These are phyloP conservation scores for Plutella xylostella DNA, from an alignment of 2,888 invertebrate species.

Conservation along the genomic window DNA sequence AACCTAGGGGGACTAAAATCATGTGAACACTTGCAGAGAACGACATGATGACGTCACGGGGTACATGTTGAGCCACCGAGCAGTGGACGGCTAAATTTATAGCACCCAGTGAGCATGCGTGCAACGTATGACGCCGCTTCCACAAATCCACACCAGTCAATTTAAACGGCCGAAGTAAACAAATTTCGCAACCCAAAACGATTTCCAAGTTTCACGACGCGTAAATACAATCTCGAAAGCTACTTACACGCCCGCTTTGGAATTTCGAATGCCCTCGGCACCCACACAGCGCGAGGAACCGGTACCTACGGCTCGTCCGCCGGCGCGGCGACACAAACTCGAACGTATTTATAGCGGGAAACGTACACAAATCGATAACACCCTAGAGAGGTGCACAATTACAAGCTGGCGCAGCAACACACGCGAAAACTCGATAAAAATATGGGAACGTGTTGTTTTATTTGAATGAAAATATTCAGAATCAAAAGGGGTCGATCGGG, in stretches of 20 bases:
- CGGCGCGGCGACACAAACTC: slow-evolving; percentile 57
- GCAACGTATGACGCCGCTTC: too few relatives aligned
- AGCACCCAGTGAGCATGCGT: too few relatives aligned
- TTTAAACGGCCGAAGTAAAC: slow-evolving; percentile 19
- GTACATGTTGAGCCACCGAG: not conserved
- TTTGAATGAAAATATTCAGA: slow-evolving; percentile 6
- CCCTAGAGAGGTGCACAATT: slow-evolving; percentile 32
- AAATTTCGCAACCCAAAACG: slow-evolving; percentile 42
- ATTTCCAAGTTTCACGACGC: slow-evolving; percentile 25
- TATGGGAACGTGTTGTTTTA: too few relatives aligned
- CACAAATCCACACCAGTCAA: too few relatives aligned
- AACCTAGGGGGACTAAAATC: too few relatives aligned
- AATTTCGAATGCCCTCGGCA: slow-evolving; percentile 35
- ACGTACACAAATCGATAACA: slow-evolving; percentile 64
- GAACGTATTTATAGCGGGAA: slow-evolving; percentile 61
- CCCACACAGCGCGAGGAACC: slow-evolving; percentile 53
- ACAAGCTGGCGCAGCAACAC: slow-evolving; percentile 25
- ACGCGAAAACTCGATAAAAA: slow-evolving; percentile 9
- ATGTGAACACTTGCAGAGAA: too few relatives aligned
- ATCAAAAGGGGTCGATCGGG: slow-evolving; percentile 19
- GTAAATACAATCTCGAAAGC: slow-evolving; percentile 22
- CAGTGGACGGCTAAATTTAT: not conserved
- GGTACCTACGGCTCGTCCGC: slow-evolving; percentile 38
- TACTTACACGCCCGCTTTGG: slow-evolving; percentile 27
- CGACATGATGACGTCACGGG: slow-evolving; percentile 1